Conservation (phyloP, 2,888 invertebrate species). For the Synanthedon vespiformis region DNA sequence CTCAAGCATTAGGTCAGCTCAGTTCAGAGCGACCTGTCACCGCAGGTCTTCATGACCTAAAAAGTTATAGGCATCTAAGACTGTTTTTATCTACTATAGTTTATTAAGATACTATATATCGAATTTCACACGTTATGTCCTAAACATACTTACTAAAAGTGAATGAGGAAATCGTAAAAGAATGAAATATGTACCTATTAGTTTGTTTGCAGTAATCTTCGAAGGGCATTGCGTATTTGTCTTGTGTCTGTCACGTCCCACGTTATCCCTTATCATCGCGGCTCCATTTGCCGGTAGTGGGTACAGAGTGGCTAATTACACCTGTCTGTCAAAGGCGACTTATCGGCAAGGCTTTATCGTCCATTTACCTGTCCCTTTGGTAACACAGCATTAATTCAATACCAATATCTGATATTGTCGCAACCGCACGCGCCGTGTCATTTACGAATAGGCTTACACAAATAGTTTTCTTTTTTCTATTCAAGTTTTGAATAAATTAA, state of each 20-base stretch:
- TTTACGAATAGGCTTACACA: background rate
- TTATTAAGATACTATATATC: too few relatives aligned
- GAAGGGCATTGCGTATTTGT: slow-evolving; percentile 46
- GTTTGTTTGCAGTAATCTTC: slow-evolving; percentile 19
- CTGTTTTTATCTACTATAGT: too few relatives aligned
- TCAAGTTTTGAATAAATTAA: too few relatives aligned
- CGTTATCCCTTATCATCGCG: slow-evolving; percentile 30
- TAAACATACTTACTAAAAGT: too few relatives aligned
- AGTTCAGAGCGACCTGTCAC: too few relatives aligned
- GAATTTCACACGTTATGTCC: too few relatives aligned
- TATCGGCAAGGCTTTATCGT: slow-evolving; percentile 3
- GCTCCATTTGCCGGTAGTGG: slow-evolving; percentile 40
- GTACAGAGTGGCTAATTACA: slow-evolving; percentile 48
- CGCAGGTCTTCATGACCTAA: too few relatives aligned
- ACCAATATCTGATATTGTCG: slow-evolving; percentile 22
- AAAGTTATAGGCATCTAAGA: too few relatives aligned
- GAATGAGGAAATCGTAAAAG: too few relatives aligned
- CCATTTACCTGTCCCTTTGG: slow-evolving; percentile 1
- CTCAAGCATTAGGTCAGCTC: too few relatives aligned
- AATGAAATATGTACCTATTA: background rate
- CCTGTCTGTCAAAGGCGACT: slow-evolving; percentile 44
- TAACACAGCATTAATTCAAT: slow-evolving; percentile 10
- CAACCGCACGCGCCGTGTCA: background rate
- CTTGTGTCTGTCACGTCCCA: slow-evolving; percentile 22
- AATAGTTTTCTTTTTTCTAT: too few relatives aligned